Percentiles rank a stretch among this genome's conserved stretches.
Conservation (phyloP, 2,888 invertebrate species). For the Galeopsomyia nigrocyanea region DNA sequence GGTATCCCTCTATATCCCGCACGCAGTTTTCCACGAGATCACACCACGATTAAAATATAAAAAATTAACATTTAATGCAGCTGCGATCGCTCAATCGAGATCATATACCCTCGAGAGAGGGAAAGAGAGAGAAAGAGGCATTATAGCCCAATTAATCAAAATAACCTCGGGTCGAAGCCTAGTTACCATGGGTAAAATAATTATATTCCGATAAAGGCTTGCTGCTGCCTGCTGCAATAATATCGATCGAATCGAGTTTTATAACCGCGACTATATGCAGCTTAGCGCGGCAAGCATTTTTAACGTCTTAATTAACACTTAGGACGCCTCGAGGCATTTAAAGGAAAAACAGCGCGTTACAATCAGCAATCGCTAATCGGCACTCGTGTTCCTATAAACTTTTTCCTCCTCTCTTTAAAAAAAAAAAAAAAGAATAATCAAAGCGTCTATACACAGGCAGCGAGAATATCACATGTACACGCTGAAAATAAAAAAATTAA, state of each 20-base stretch:
- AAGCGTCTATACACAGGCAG: neutral
- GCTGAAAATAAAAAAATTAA: too few relatives aligned
- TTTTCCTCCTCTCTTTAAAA: slow-evolving; percentile 1
- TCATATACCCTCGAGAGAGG: too few relatives aligned
- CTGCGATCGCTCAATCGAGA: too few relatives aligned
- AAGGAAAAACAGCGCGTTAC: slow-evolving; percentile 27
- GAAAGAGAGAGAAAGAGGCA: too few relatives aligned
- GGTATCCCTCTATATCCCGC: too few relatives aligned
- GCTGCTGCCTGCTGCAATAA: slow-evolving; percentile 9
- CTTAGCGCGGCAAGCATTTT: slow-evolving; percentile 24
- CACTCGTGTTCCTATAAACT: slow-evolving; percentile 30
- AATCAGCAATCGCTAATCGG: slow-evolving; percentile 36
- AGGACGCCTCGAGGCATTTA: slow-evolving; percentile 28
- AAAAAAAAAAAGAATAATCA: too few relatives aligned
- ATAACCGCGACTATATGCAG: neutral
- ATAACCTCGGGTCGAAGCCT: slow-evolving; percentile 6
- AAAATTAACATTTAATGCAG: too few relatives aligned
- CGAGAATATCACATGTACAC: too few relatives aligned
- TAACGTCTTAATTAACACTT: slow-evolving; percentile 47
- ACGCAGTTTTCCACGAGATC: too few relatives aligned
- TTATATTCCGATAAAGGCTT: slow-evolving; percentile 6
- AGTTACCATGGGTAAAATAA: slow-evolving; percentile 13
- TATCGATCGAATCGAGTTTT: slow-evolving; percentile 24
- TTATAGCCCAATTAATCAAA: slow-evolving; percentile 32
- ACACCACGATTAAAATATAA: too few relatives aligned